phyloP scores from a whole-genome alignment of 2,797 vertebrate species.

The Cuniculus paca region DNA sequence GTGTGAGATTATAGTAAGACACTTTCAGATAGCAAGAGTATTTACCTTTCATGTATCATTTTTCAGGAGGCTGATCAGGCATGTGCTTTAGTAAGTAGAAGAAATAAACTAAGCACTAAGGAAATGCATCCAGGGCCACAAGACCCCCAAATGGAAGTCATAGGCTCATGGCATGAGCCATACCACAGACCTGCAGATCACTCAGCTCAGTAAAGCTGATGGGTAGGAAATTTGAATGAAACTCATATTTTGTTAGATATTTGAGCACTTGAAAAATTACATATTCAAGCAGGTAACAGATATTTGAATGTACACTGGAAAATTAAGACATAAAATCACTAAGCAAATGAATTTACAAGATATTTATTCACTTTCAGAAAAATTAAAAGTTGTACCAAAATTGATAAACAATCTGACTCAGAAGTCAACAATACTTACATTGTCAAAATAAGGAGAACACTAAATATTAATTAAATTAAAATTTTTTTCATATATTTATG shows the following conservation, averaged over 20 bases:
- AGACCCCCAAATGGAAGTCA: not conserved
- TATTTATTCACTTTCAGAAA: not conserved
- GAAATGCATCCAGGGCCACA: not conserved
- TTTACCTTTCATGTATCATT: not conserved
- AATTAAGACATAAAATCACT: not conserved
- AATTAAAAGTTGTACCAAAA: not conserved
- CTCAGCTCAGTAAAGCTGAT: not conserved
- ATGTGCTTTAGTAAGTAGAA: not conserved
- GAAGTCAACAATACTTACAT: not conserved
- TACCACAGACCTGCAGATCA: not conserved
- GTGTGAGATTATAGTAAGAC: not conserved
- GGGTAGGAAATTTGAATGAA: not conserved
- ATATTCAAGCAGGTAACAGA: not conserved
- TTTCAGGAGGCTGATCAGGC: not conserved
- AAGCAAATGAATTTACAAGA: slow-evolving; percentile 22
- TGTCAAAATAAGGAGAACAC: not conserved
- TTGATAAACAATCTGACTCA: not conserved
- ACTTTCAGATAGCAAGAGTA: not conserved
- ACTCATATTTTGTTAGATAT: not conserved
- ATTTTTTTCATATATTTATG: not conserved
- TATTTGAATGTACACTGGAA: not conserved
- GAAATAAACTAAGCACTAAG: not conserved
- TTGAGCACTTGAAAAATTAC: slow-evolving; percentile 10
- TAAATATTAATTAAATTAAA: not conserved
- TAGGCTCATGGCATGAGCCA: not conserved